Evolutionary conservation across 1,140 invertebrate genomes (phyloP).

Genomic region (Euglossa dilemma): DNA sequence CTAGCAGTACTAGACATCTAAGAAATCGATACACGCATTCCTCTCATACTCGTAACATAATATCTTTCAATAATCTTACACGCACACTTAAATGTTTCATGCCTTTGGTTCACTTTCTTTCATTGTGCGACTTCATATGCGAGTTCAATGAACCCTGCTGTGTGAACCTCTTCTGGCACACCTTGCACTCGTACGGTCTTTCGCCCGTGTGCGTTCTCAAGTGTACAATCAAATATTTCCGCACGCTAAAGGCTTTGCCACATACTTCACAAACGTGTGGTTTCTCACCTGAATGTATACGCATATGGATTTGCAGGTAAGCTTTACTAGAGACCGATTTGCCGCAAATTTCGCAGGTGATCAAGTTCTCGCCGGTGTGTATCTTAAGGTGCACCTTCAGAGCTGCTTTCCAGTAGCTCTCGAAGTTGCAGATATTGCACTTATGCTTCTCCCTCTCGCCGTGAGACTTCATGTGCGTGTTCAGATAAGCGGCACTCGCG

Average conservation of each 20-base stretch:
- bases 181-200: slow-evolving; percentile 82
- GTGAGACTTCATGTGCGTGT: slow-evolving; percentile 72
- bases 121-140: slow-evolving; percentile 71
- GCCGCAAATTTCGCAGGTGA: slow-evolving; percentile 82
- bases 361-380: slow-evolving; percentile 83
- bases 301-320: slow-evolving; percentile 81
- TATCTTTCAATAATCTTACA: not conserved
- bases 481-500: slow-evolving; percentile 73
- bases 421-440: slow-evolving; percentile 74
- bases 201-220: slow-evolving; percentile 85
- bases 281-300: slow-evolving; percentile 88
- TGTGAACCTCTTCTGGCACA: slow-evolving; percentile 87
- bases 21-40: not conserved
- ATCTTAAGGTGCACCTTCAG: slow-evolving; percentile 93
- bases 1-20: not conserved
- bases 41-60: not conserved
- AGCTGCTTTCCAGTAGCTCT: slow-evolving; percentile 78
- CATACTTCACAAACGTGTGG: slow-evolving; percentile 89
- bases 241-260: slow-evolving; percentile 87
- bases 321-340: slow-evolving; percentile 85
- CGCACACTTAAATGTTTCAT: not conserved
- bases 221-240: slow-evolving; percentile 86
- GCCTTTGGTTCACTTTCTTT: slow-evolving; percentile 53
- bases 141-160: slow-evolving; percentile 79
- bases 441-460: slow-evolving; percentile 78